phyloP scores from a whole-genome alignment of 2,888 invertebrate genomes.

The Drosophila fulvimacula region DNA sequence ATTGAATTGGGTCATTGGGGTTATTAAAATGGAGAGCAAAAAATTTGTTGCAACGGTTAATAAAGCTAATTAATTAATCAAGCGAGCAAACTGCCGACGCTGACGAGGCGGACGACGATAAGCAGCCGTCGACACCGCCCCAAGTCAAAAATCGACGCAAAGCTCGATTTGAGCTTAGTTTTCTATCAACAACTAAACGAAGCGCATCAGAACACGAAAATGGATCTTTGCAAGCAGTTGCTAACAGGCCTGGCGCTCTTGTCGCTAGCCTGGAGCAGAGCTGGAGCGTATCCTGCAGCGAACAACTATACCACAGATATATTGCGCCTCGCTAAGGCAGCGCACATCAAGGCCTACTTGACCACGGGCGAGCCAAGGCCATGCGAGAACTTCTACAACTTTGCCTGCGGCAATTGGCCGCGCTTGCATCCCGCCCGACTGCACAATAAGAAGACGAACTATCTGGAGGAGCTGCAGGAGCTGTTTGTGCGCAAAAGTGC shows the following conservation, averaged over 20 bases:
- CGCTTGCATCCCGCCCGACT: slow-evolving; percentile 70
- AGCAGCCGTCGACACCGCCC: slow-evolving; percentile 63
- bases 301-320: slow-evolving; percentile 77
- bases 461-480: slow-evolving; percentile 78
- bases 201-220: slow-evolving; percentile 17
- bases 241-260: slow-evolving; percentile 25
- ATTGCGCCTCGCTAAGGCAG: slow-evolving; percentile 79
- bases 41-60: slow-evolving; percentile 62
- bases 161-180: slow-evolving; percentile 67
- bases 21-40: slow-evolving; percentile 54
- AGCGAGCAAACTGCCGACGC: slow-evolving; percentile 25
- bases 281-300: slow-evolving; percentile 44
- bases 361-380: slow-evolving; percentile 55
- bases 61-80: slow-evolving; percentile 76
- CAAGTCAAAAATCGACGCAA: slow-evolving; percentile 76
- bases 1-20: slow-evolving; percentile 60
- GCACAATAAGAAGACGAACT: slow-evolving; percentile 64
- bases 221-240: slow-evolving; percentile 25
- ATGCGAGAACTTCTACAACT: slow-evolving; percentile 81
- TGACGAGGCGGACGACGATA: slow-evolving; percentile 50
- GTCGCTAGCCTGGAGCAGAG: slow-evolving; percentile 9
- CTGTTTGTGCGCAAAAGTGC: slow-evolving; percentile 79
- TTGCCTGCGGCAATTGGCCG: slow-evolving; percentile 82
- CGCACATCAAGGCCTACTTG: slow-evolving; percentile 79
- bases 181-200: slow-evolving; percentile 55